Evolutionary conservation across 2,113 vertebrate genomes (phyloP).

Genomic region (Odontophorus gujanensis): DNA sequence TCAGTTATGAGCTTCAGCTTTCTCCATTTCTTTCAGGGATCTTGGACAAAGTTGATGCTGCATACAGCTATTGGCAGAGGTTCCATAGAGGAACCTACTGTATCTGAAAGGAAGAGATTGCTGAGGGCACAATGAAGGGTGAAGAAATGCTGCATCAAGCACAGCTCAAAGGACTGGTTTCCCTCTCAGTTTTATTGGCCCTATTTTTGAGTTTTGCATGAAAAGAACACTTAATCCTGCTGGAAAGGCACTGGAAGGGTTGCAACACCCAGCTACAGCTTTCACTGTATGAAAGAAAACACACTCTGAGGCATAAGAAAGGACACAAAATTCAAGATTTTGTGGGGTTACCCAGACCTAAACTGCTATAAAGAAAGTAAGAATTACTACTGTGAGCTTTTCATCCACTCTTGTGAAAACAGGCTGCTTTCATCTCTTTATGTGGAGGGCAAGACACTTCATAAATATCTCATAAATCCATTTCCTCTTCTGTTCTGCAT

Average conservation of each 20-base stretch:
- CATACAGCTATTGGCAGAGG: neutral
- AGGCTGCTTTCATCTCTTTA: neutral
- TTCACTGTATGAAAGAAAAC: neutral
- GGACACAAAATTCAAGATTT: neutral
- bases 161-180: neutral
- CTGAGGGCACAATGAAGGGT: fast-evolving
- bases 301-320: neutral
- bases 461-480: neutral
- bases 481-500: neutral
- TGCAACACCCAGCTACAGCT: constrained; percentile 1
- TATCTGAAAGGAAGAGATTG: neutral
- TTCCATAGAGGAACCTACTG: neutral
- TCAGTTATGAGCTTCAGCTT: neutral
- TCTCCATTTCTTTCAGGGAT: neutral
- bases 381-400: neutral
- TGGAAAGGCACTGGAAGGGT: neutral
- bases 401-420: neutral
- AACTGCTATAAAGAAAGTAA: neutral
- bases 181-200: neutral
- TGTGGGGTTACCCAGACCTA: neutral
- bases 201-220: neutral
- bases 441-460: neutral
- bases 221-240: constrained; percentile 53
- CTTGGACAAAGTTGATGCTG: neutral
- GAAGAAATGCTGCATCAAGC: neutral